A percentile compares a stretch with the other conserved stretches of the same genome.
Conservation (phyloP, 2,888 invertebrate species). For the Pantelozetes paolii region DNA sequence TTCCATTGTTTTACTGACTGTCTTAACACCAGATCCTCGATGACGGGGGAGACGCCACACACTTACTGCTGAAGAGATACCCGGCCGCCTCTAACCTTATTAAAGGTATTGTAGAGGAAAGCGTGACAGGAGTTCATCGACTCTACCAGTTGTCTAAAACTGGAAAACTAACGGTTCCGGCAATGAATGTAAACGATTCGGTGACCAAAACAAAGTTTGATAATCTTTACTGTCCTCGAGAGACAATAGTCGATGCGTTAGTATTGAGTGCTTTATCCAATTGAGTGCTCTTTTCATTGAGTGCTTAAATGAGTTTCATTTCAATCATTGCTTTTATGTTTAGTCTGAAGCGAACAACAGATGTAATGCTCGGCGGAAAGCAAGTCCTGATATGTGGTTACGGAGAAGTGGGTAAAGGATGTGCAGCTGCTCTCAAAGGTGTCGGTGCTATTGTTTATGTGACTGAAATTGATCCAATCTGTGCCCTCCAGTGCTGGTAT, state of each 20-base stretch:
- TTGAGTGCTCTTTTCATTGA: neutral
- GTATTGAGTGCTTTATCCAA: no score
- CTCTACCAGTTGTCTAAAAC: conserved; percentile 92
- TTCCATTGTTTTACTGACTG: conserved; percentile 37
- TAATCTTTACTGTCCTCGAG: conserved; percentile 91
- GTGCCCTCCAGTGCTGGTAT: conserved; percentile 88
- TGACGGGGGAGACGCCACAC: conserved; percentile 95
- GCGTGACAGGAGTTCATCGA: conserved; percentile 95
- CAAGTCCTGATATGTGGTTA: conserved; percentile 94
- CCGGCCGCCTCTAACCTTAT: conserved; percentile 87
- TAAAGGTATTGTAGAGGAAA: conserved; percentile 93
- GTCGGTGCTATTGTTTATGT: conserved; percentile 87
- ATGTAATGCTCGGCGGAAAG: conserved; percentile 96
- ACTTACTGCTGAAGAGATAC: conserved; percentile 92
- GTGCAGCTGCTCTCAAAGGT: conserved; percentile 89
- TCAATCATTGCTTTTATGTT: conserved; percentile 27
- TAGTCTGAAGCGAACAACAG: conserved; percentile 80
- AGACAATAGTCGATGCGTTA: conserved; percentile 74
- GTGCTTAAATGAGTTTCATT: neutral
- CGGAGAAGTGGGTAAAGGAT: conserved; percentile 90
- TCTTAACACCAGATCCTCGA: conserved; percentile 66
- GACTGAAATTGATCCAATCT: conserved; percentile 96
- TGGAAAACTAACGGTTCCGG: conserved; percentile 86
- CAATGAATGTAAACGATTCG: conserved; percentile 98
- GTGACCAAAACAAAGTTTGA: conserved; percentile 98